Percentiles rank a stretch among this genome's conserved stretches.
Conservation (phyloP, 2,797 vertebrate species). For the Sardinella longiceps region DNA sequence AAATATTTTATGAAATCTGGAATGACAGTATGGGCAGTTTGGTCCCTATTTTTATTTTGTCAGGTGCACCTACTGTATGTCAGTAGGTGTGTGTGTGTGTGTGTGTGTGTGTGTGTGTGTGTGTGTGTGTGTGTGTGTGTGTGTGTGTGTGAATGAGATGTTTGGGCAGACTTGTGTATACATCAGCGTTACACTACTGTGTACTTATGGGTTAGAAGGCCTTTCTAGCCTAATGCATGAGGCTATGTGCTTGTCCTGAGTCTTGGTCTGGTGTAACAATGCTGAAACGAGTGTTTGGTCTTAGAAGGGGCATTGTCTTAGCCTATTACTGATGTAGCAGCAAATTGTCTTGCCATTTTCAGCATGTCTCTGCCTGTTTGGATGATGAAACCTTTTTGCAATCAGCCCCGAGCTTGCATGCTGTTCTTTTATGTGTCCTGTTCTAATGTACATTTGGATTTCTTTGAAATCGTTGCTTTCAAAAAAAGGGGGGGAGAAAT, state of each 20-base stretch:
- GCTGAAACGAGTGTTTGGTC: constrained; percentile 54
- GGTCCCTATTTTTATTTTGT: background rate
- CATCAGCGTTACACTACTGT: no score
- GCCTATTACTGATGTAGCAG: constrained; percentile 56
- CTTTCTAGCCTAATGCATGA: background rate
- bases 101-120: constrained; percentile 24
- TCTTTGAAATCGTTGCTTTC: constrained; percentile 52
- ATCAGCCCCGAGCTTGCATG: constrained; percentile 55
- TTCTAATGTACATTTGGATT: constrained; percentile 51
- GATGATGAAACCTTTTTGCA: constrained; percentile 68
- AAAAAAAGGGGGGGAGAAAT: constrained; percentile 33
- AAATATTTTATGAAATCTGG: background rate
- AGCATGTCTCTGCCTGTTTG: constrained; percentile 61
- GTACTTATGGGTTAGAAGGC: background rate
- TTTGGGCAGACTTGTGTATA: constrained; percentile 23
- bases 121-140: constrained; percentile 11
- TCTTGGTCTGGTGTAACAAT: constrained; percentile 51
- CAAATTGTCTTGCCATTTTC: constrained; percentile 55
- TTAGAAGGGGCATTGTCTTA: constrained; percentile 55
- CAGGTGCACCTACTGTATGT: background rate
- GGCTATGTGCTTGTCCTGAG: constrained; percentile 22
- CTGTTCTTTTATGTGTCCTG: constrained; percentile 58
- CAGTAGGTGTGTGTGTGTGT: constrained; percentile 3
- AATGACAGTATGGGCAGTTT: background rate
- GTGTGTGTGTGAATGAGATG: no score